Base-by-base conservation (phyloP, 1,140 invertebrate genomes). In the Drosophila rhopaloa region DNA sequence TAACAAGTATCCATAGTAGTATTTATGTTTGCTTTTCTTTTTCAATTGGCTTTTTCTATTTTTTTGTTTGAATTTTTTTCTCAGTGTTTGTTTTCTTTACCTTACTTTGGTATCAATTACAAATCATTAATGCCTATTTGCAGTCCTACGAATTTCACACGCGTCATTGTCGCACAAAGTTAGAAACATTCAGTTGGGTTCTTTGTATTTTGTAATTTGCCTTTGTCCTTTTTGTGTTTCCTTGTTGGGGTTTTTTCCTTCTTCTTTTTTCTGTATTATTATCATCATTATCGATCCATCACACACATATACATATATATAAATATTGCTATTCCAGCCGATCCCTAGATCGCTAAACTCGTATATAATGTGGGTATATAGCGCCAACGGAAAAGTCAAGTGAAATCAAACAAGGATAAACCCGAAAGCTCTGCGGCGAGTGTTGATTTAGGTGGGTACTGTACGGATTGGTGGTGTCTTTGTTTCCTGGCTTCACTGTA, bases 101-200 rank as follows among this genome's bases (percentile, higher is more conserved):
- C 48, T 51, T 54, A 65, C 41, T 76, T 81, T 76, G 63, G 77
- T 81, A 76, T 81, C 63, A 71, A 51, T 81, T 76, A 70, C 43
- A 63, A 80, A 70, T 70, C 48, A 58, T 71, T 66, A 77, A 70
- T 81, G 72, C 66, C 59, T 76, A 61, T 65, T 76, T 65, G 78
- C 78, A 81, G 79, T 81, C 79, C 79, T 81, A 81, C 59, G 51
- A 72, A 61, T 76, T 71, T 63, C 55, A 65, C 55, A 44, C 56
- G 61, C 61, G 44, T 29, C 61, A 24, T 46, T 54, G 56, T 24
- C 56, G 62, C 62, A 37, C 63, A 58, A 59, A 58, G 76, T 75
- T 75, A 44, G 70, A 75, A 80, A 74, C 59, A 65, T 80, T 76
- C 70, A 60, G 48, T 74, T 66, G 40, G 70, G 37, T 44, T 11